Evolutionary conservation across 2,888 invertebrate species (phyloP).

Genomic region (Nephrotoma flavescens): DNA sequence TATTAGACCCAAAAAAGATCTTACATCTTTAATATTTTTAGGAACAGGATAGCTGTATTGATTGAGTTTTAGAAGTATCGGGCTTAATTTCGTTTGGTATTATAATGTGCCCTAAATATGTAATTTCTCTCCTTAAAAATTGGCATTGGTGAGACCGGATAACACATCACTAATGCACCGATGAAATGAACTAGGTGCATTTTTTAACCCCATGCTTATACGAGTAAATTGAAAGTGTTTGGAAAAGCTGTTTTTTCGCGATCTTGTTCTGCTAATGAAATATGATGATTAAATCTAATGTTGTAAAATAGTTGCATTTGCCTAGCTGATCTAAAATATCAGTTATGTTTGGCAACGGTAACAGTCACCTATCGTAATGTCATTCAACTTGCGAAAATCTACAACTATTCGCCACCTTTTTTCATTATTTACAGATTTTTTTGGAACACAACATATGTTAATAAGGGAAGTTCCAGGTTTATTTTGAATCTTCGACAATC

Average conservation of each 20-base stretch:
- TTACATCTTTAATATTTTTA: too few relatives aligned
- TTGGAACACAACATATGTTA: background rate
- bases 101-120: conserved; percentile 15
- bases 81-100: conserved; percentile 13
- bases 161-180: background rate
- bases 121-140: conserved; percentile 13
- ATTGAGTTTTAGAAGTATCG: too few relatives aligned
- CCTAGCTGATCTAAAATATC: too few relatives aligned
- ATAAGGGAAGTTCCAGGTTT: background rate
- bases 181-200: background rate
- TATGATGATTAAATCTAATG: conserved; percentile 1
- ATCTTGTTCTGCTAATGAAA: conserved; percentile 7
- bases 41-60: too few relatives aligned
- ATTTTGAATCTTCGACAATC: background rate
- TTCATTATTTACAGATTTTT: background rate
- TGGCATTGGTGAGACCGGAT: conserved; percentile 13
- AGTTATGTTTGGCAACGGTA: too few relatives aligned
- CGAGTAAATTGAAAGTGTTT: conserved; percentile 9
- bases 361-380: too few relatives aligned
- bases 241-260: conserved; percentile 13
- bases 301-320: background rate
- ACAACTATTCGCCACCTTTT: background rate
- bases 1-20: too few relatives aligned
- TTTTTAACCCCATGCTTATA: background rate
- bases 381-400: background rate